Evolutionary conservation across 2,888 invertebrate species (phyloP).

Genomic region (Eutolmus rufibarbis): DNA sequence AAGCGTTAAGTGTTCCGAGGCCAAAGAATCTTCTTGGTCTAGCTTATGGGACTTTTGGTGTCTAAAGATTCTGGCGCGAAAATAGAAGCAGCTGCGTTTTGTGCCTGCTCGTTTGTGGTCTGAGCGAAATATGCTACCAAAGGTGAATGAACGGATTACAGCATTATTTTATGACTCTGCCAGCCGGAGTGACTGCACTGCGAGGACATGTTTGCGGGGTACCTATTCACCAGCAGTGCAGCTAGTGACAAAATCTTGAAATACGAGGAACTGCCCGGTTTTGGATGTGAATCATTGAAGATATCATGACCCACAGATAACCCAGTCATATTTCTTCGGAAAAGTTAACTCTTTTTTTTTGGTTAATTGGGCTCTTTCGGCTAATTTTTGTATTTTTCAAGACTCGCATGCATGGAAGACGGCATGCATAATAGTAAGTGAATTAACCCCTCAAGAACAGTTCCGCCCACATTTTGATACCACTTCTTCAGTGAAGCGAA

Average conservation of each 20-base stretch:
- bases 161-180: not conserved
- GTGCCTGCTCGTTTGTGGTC: not conserved
- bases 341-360: not conserved
- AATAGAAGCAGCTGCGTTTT: not conserved
- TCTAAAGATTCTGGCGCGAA: not conserved
- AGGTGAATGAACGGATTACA: not conserved
- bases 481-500: not conserved
- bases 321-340: not conserved
- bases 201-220: not conserved
- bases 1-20: not conserved
- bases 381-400: too few relatives aligned
- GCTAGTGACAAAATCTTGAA: not conserved
- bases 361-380: not conserved
- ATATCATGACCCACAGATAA: not conserved
- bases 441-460: not conserved
- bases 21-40: not conserved
- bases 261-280: not conserved
- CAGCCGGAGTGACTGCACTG: not conserved
- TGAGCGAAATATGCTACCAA: not conserved
- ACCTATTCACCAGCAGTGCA: not conserved
- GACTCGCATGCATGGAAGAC: too few relatives aligned
- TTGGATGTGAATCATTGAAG: not conserved
- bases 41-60: not conserved
- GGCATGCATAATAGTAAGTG: not conserved
- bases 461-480: not conserved